Base-by-base conservation (phyloP, 1,140 invertebrate genomes). In the Drosophila suzukii region DNA sequence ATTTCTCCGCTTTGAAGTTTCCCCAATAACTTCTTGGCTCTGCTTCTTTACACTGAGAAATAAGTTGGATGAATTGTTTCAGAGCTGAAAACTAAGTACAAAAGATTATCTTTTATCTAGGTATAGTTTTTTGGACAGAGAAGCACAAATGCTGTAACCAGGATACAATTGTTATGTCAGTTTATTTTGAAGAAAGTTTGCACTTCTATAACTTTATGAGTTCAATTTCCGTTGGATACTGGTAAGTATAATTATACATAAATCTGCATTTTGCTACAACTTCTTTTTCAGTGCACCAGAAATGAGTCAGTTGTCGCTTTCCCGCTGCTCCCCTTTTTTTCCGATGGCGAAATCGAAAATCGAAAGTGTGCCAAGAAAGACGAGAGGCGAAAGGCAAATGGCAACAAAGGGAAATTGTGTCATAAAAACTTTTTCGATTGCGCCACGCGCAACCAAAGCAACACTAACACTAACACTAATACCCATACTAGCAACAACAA, bases 401-500 rank as follows among this genome's bases (percentile, higher is more conserved):
- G 73, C 72, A 88, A 89, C 84, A 89, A 88, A 84, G 53, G 73
- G 58, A 84, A 88, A 88, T 89, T 88, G 84, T 88, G 84, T 84
- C 84, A 88, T 88, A 88, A 88, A 88, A 88, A 89, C 57, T 89
- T 88, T 88, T 83, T 89, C 84, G 84, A 89, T 89, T 89, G 80
- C 76, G 76, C 78, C 70, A 67, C 78, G 78, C 81, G 76, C 66
- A 62, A 43, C 67, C 67, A 71, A 71, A 71, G 70, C 81, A 62
- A 60, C 77, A 75, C 73, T 68, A 74, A 38, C 51, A 76, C 39
- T 43, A 79, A 20, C 43, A 63, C 44, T 61, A 65, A 12, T 36
- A 63, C 51, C n/a, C 32, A 38, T 15, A 44, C 11, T n/a, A 39
- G 13, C 38, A 39, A 39, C 38, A 39, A 44, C 39, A 72, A 49